A percentile compares a stretch with the other conserved stretches of the same genome.
Conservation (phyloP, 2,888 invertebrate genomes). For the Argyresthia goedartella region DNA sequence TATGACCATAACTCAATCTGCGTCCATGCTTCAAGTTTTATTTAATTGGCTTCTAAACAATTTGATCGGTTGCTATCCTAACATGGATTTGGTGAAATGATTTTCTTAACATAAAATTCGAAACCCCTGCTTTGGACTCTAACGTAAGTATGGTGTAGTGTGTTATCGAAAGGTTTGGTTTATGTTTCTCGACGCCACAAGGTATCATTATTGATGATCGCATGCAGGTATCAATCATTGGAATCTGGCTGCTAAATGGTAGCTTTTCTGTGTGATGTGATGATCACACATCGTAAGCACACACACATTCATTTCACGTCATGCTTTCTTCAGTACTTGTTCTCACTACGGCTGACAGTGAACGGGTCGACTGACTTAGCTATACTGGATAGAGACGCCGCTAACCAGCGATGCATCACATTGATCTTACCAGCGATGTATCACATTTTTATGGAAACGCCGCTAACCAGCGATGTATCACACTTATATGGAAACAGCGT, state of each 20-base stretch:
- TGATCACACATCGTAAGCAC: background rate
- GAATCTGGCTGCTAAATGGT: constrained; percentile 6
- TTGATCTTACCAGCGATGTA: too few species aligned
- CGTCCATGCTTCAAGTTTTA: constrained; percentile 34
- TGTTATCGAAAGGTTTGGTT: background rate
- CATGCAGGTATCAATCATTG: constrained; percentile 2
- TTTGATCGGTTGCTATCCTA: constrained; percentile 32
- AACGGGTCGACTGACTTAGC: too few species aligned
- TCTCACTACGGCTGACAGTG: background rate
- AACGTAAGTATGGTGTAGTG: constrained; percentile 1
- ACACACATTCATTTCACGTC: background rate
- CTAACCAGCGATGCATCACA: too few species aligned
- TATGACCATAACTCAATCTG: constrained; percentile 21
- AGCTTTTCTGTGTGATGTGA: background rate
- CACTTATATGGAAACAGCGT: too few species aligned
- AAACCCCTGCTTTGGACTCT: background rate
- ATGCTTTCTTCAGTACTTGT: background rate
- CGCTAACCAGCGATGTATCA: too few species aligned
- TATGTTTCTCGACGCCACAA: background rate
- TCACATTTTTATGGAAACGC: too few species aligned
- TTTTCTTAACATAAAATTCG: background rate
- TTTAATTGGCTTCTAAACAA: constrained; percentile 28
- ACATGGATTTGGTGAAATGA: constrained; percentile 40
- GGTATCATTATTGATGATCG: background rate
- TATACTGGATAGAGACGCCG: too few species aligned